Base-by-base conservation (phyloP, 1,140 invertebrate genomes). In the Caenorhabditis brenneri region DNA sequence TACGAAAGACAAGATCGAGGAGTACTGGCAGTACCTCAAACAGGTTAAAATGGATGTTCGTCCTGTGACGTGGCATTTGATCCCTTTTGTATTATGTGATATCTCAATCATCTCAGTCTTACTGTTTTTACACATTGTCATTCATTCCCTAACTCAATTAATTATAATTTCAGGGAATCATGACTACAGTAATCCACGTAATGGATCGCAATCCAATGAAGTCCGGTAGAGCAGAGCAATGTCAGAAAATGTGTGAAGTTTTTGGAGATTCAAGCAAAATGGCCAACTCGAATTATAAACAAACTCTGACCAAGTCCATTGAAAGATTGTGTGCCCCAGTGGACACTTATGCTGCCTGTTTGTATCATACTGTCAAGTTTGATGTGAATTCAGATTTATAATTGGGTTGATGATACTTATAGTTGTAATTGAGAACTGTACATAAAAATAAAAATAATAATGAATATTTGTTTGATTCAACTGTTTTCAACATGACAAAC, bases 361-460 rank as follows among this genome's bases (percentile, higher is more conserved):
- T 86, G n/a, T 87, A 87, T 81, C 86, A 87, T 55, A 87, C 86
- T 31, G 79, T 87, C 27, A 87, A 87, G 36, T 87, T 87, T 53
- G 86, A 87, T 79, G 81, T 87, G 27, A 85, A 86, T 74, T 74
- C 65, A 2, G 19, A 74, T 74, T 24, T 74, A 9, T 74, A 74
- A 74, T 42, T 74, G 65, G 46, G 29, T 74, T 24, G 36, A 46
- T 74, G 65, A 42, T 24, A 74, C 65, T 74, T 74, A 42, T 74
- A 74, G 65, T 24, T 74, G 15, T 74, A 42, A 74, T 74, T 74
- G 1, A 22, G 10, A 42, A 15, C 12, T 42, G 33, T 22, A 27
- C n/a, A n/a, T 24, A 15, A 74, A 24, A 65, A 55, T 24, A 51
- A 19, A 16, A 5, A 10, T 55, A 55, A 24, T 55, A 55, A 55